Evolutionary conservation across 2,797 vertebrate species (phyloP), one percentile per base, ranked within the genome.

Genomic region (Sebastes alutus): DNA sequence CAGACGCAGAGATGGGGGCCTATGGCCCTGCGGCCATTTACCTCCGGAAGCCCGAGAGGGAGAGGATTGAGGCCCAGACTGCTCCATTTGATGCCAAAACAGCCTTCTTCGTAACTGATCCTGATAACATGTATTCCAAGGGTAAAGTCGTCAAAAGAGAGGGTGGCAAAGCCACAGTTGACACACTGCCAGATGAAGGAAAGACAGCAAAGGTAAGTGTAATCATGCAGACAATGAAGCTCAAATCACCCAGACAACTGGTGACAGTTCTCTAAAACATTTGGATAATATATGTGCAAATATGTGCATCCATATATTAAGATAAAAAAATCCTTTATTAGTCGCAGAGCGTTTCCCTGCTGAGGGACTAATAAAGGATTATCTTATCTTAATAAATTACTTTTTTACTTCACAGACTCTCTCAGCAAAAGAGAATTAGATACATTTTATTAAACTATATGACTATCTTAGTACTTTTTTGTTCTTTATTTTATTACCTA

Each of bases 61-160:
- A 98, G 76, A 96, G 97, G 62, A 93, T 93, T 68, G 97, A 96
- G 6, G 96, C 96, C 54, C 97, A 97, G 76, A 96, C 94, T 52
- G 89, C 92, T 69, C 97, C 97, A 1, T 99, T 99, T 68, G 97
- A 98, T 93, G 97, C 97, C 75, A 98, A 97, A 91, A 67, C 96
- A 0, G 96, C 96, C 0, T 96, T 84, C 81, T 98, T 95, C 81
- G 97, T 97, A 86, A 72, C 16, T 18, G 96, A 96, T 70, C 75
- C 94, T 3, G 96, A 95, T 1, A 93, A 96, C 4, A 96, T 98
- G 89, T 99, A 97, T 72, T 92, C 97, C 22, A 98, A 97, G 94
- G 96, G 96, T 0, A 91, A 90, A 68, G 52, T 98, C 20, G 64
- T 91, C 38, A 97, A 96, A 81, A 95, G 35, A 29, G 97, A 99